Evolutionary conservation across 2,888 invertebrate genomes (phyloP).

Genomic region (Tetranychus piercei): DNA sequence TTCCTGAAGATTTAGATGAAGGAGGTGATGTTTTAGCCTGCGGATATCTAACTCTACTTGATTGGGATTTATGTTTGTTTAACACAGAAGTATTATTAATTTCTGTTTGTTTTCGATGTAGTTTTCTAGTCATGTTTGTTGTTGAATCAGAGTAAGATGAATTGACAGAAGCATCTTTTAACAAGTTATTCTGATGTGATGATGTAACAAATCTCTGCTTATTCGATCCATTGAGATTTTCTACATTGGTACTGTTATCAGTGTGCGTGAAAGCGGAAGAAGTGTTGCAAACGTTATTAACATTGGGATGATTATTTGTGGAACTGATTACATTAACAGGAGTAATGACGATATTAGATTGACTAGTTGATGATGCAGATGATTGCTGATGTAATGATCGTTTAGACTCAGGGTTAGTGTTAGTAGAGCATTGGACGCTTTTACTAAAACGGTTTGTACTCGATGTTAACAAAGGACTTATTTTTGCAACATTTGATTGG

Average conservation of each 20-base stretch:
- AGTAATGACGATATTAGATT: background rate
- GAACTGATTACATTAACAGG: background rate
- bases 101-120: background rate
- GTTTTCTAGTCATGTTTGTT: background rate
- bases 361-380: background rate
- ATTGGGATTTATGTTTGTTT: background rate
- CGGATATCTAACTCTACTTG: too few relatives aligned
- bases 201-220: background rate
- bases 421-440: background rate
- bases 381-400: background rate
- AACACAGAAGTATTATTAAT: background rate
- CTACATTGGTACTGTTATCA: background rate
- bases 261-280: background rate
- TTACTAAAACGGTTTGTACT: background rate
- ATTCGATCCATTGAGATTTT: background rate
- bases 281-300: background rate
- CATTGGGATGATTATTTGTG: background rate
- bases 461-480: background rate
- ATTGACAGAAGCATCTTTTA: background rate
- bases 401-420: background rate
- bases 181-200: background rate
- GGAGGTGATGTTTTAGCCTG: too few relatives aligned
- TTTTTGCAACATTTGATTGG: background rate
- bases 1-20: too few relatives aligned
- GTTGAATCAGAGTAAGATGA: background rate